Conservation (phyloP, 2,113 vertebrate genomes). For the Balaenoptera acutorostrata region DNA sequence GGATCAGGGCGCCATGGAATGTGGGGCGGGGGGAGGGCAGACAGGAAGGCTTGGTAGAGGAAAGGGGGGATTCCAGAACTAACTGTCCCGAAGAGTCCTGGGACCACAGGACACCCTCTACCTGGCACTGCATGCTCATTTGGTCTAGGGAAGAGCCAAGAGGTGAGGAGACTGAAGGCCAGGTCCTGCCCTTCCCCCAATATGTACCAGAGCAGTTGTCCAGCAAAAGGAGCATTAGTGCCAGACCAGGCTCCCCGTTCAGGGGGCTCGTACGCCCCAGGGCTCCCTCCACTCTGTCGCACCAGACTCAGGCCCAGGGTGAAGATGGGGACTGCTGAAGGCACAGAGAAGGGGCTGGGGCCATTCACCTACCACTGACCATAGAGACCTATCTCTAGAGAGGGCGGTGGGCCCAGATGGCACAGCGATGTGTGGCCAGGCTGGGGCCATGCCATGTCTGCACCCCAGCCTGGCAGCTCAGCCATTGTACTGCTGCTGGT, state of each 20-base stretch:
- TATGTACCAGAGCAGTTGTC: not conserved
- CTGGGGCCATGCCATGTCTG: not conserved
- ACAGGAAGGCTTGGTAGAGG: not conserved
- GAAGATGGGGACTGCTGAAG: not conserved
- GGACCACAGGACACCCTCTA: not conserved
- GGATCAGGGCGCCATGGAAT: not conserved
- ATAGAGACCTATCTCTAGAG: not conserved
- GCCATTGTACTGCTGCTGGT: slow-evolving; percentile 96
- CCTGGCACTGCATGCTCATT: not conserved
- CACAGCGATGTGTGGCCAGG: not conserved
- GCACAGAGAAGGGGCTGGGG: not conserved
- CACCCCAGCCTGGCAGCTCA: slow-evolving; percentile 75
- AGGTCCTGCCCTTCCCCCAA: not conserved
- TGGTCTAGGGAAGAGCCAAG: slow-evolving; percentile 9
- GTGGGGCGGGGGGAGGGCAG: not conserved
- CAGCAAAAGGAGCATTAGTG: slow-evolving; percentile 1
- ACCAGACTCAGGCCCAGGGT: not conserved
- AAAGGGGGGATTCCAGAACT: not conserved
- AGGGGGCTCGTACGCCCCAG: not conserved
- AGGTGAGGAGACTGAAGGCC: not conserved
- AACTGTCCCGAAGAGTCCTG: not conserved
- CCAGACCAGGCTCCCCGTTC: not conserved
- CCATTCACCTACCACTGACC: not conserved
- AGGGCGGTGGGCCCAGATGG: not conserved
- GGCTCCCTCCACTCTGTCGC: not conserved